These are phyloP conservation scores for Zaprionus kolodkinae DNA, from an alignment of 1,140 invertebrate species.

Conservation along the genomic window DNA sequence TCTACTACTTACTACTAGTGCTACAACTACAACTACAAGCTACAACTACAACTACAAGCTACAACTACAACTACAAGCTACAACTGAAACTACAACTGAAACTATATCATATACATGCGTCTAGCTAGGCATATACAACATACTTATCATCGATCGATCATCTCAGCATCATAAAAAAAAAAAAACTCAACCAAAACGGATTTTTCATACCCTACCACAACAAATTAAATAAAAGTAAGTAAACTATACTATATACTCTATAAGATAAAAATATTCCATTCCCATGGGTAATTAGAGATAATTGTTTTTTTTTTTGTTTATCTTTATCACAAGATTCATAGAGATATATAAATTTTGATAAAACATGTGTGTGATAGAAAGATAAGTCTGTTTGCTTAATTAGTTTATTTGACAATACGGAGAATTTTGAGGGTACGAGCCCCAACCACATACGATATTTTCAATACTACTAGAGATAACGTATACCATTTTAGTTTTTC, in stretches of 20 bases:
- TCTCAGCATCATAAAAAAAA: constrained; percentile 17
- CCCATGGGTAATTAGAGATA: not conserved
- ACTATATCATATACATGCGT: constrained; percentile 42
- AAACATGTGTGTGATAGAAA: not conserved
- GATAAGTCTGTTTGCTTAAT: not conserved
- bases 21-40: constrained; percentile 49
- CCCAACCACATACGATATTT: too few species aligned
- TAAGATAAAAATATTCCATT: not conserved
- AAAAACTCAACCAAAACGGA: constrained; percentile 38
- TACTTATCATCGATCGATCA: constrained; percentile 16
- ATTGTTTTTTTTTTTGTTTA: not conserved
- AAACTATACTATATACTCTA: not conserved
- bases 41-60: constrained; percentile 46
- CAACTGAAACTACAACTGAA: constrained; percentile 26
- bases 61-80: constrained; percentile 41
- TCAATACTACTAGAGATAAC: too few species aligned
- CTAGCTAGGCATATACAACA: constrained; percentile 40
- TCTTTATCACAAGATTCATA: not conserved
- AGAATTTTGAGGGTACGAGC: too few species aligned
- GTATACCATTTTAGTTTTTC: too few species aligned
- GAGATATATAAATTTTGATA: not conserved
- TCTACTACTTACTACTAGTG: constrained; percentile 74
- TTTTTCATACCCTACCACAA: constrained; percentile 52
- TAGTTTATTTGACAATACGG: too few species aligned
- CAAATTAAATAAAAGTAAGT: constrained; percentile 61